Base-by-base conservation (phyloP, 2,113 vertebrate genomes). In the Oplegnathus fasciatus region DNA sequence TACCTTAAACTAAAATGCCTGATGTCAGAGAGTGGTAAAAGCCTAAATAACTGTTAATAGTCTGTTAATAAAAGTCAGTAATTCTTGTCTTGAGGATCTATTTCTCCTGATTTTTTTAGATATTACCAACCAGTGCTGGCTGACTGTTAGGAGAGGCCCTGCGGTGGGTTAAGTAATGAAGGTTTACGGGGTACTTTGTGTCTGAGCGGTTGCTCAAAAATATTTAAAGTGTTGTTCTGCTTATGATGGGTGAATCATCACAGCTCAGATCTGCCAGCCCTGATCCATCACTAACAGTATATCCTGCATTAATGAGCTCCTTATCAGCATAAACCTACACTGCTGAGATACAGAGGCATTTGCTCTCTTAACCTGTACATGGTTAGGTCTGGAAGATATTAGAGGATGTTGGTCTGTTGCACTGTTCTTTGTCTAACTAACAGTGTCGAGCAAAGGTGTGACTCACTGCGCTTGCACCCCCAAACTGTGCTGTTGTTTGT, bases 221-320 rank as follows among this genome's bases (percentile, higher is more conserved):
- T 86, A 84, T 92, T 87, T 74, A 61, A 91, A 93, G 91, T 82
- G 83, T 86, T 88, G 88, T 87, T 91, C 79, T 89, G 83, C 87
- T 89, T 85, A 91, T 89, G 90, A 91, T 74, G 89, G 88, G 84
- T 95, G 91, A 95, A 93, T 96, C 93, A 95, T 90, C 89, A n/a
- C 78, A 71, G 70, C 84, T 80, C 62, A 76, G 68, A 70, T 85
- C 78, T 60, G 60, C 80, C 65, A 65, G 72, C 83, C 75, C 82
- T 15, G 62, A 66, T 70, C 82, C 85, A 91, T 88, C 89, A 84
- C 86, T 68, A 85, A 67, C 65, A 88, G 77, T 88, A 89, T 78
- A 91, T 89, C 60, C 79, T 87, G 80, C 78, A 88, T 87, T 94
- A 5, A 94, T 93, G 94, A 95, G 92, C 88, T 88, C 82, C 2